These are phyloP conservation scores for Rhorus exstirpatorius DNA, from an alignment of 2,888 invertebrate genomes.

Conservation along the genomic window DNA sequence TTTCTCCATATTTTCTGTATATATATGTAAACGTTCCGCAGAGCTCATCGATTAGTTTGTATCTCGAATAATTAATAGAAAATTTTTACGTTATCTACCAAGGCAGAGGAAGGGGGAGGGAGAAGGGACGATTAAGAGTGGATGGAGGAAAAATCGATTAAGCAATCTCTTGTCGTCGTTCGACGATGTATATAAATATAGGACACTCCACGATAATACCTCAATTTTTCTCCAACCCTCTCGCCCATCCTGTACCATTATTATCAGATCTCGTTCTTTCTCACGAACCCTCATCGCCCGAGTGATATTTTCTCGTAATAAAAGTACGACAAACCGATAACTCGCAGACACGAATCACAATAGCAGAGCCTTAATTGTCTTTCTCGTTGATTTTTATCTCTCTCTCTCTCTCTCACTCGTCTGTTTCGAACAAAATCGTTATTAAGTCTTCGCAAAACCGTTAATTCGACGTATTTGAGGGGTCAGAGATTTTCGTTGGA, in stretches of 20 bases:
- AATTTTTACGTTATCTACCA: not conserved
- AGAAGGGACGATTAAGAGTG: slow-evolving; percentile 14
- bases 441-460: too few species aligned
- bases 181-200: too few species aligned
- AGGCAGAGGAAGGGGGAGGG: not conserved
- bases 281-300: slow-evolving; percentile 19
- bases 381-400: slow-evolving; percentile 16
- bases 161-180: slow-evolving; percentile 29
- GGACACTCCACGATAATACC: slow-evolving; percentile 47
- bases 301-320: slow-evolving; percentile 35
- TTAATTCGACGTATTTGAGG: too few species aligned
- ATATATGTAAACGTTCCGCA: slow-evolving; percentile 1
- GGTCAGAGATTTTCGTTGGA: too few species aligned
- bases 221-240: slow-evolving; percentile 50
- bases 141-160: slow-evolving; percentile 49
- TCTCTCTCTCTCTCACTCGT: slow-evolving; percentile 4
- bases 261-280: slow-evolving; percentile 32
- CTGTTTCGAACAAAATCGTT: slow-evolving; percentile 2
- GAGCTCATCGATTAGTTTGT: slow-evolving; percentile 46
- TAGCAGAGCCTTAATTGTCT: slow-evolving; percentile 33
- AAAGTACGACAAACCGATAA: slow-evolving; percentile 33
- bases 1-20: slow-evolving; percentile 20
- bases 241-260: slow-evolving; percentile 39
- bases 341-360: slow-evolving; percentile 9
- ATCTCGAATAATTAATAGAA: slow-evolving; percentile 41